Conservation (phyloP, 1,140 invertebrate species). For the Drosophila varians region DNA sequence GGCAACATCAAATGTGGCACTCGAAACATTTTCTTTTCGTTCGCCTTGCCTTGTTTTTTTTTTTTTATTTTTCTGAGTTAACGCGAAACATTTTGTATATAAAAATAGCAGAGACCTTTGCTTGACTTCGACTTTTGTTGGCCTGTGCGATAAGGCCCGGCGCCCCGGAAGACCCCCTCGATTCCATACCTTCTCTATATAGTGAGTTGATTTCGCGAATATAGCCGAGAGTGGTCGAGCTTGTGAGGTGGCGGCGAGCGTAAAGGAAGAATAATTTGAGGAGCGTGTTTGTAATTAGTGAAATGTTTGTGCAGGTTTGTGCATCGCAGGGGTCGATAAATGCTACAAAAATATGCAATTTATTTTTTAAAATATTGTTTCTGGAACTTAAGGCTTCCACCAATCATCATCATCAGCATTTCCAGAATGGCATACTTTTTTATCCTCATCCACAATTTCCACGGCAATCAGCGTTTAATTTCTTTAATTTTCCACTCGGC, state of each 20-base stretch:
- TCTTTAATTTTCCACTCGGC: constrained; percentile 42
- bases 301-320: constrained; percentile 50
- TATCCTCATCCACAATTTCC: constrained; percentile 9
- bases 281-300: constrained; percentile 51
- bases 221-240: constrained; percentile 22
- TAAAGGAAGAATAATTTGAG: constrained; percentile 25
- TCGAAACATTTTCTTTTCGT: constrained; percentile 11
- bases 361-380: too few relatives aligned
- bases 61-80: constrained; percentile 6
- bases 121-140: constrained; percentile 54
- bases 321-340: background rate
- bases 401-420: too few relatives aligned
- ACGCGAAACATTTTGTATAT: constrained; percentile 46
- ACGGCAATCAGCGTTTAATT: constrained; percentile 40
- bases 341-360: constrained; percentile 15
- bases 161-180: background rate
- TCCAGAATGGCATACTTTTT: too few relatives aligned
- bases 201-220: constrained; percentile 25
- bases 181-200: constrained; percentile 17
- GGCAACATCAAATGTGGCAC: constrained; percentile 16
- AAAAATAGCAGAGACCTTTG: constrained; percentile 68
- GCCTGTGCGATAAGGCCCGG: constrained; percentile 48
- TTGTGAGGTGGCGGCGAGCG: too few relatives aligned
- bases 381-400: too few relatives aligned
- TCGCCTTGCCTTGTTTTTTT: background rate